Evolutionary conservation across 2,888 invertebrate species (phyloP).

Genomic region (Pyrrhia umbra): DNA sequence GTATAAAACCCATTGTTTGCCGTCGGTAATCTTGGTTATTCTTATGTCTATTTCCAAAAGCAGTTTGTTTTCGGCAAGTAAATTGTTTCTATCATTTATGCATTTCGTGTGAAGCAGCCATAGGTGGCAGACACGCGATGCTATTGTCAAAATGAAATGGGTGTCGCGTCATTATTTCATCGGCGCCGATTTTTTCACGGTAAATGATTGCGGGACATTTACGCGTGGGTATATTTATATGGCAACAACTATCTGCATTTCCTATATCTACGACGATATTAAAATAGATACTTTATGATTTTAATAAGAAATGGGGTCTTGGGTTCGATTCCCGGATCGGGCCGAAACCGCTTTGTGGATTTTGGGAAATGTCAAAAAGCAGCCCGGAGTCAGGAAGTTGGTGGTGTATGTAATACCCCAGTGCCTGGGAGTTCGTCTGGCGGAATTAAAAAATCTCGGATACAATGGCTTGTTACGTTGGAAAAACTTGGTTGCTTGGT

Average conservation of each 20-base stretch:
- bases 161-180: conserved; percentile 61
- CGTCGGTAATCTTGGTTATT: conserved; percentile 16
- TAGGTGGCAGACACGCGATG: conserved; percentile 77
- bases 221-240: conserved; percentile 4
- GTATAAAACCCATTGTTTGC: conserved; percentile 15
- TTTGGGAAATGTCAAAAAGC: too few relatives aligned
- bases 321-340: too few relatives aligned
- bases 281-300: too few relatives aligned
- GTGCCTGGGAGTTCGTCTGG: too few relatives aligned
- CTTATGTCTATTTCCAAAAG: conserved; percentile 44
- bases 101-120: conserved; percentile 78
- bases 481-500: too few relatives aligned
- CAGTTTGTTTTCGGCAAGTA: conserved; percentile 56
- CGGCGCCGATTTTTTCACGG: conserved; percentile 38
- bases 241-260: not conserved
- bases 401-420: too few relatives aligned
- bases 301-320: too few relatives aligned
- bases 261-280: not conserved
- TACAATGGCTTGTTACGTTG: too few relatives aligned
- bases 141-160: conserved; percentile 70
- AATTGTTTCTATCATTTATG: conserved; percentile 74
- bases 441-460: too few relatives aligned
- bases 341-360: too few relatives aligned
- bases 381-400: too few relatives aligned
- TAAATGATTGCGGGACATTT: conserved; percentile 34